phyloP scores from a whole-genome alignment of 1,140 invertebrate species.

The Euglossa dilemma region DNA sequence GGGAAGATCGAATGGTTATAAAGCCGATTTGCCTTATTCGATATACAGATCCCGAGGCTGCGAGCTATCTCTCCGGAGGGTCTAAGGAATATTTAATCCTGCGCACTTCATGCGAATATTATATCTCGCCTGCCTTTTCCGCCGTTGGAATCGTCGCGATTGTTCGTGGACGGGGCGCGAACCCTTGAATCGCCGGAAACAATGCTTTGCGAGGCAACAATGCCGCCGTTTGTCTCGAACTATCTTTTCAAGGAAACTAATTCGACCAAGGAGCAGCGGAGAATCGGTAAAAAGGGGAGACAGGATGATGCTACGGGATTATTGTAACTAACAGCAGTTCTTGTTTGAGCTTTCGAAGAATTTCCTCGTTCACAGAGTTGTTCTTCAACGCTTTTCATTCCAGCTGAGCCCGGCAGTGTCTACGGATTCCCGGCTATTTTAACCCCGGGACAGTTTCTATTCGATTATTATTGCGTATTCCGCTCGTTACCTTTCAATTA shows the following conservation, averaged over 20 bases:
- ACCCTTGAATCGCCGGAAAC: background rate
- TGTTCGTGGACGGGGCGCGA: background rate
- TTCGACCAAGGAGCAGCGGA: background rate
- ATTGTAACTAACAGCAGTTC: constrained; percentile 16
- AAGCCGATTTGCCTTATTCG: constrained; percentile 8
- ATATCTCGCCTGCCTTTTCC: no score
- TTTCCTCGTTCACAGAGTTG: background rate
- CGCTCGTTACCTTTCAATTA: background rate
- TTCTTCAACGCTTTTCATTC: background rate
- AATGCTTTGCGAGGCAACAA: background rate
- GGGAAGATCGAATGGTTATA: background rate
- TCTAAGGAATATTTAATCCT: constrained; percentile 38
- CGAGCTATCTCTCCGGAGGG: background rate
- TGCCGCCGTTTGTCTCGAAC: background rate
- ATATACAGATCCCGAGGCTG: constrained; percentile 8
- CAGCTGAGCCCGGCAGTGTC: background rate
- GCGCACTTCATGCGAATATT: constrained; percentile 4
- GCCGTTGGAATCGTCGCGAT: background rate
- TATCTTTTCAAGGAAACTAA: background rate
- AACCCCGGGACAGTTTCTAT: background rate
- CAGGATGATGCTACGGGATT: background rate
- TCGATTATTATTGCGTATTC: background rate
- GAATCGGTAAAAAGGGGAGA: background rate
- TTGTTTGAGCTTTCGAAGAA: background rate
- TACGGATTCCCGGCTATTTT: background rate